Evolutionary conservation across 2,888 invertebrate genomes (phyloP), one percentile per base, ranked within the genome.

Genomic region (Blastobasis adustella): DNA sequence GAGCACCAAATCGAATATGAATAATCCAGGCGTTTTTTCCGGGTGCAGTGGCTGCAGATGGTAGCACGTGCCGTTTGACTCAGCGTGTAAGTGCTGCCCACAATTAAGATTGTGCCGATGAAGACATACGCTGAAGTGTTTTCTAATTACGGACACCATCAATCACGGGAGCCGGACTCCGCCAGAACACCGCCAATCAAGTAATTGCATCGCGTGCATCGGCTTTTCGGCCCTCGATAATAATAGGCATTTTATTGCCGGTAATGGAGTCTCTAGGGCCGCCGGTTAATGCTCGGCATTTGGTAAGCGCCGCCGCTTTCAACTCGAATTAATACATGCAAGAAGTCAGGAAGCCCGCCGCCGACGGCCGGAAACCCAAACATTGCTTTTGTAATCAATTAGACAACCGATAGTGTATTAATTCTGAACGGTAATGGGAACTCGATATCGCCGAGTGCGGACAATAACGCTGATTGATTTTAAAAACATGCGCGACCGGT

Each of bases 131-230:
- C 79, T 87, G 84, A 86, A 88, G 88, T 87, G 87, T 86, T 85
- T 88, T 87, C 88, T 88, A 88, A 88, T 88, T 87, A 87, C 81
- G 85, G 79, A 76, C 82, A 71, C 82, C 82, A 88, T 88, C 84
- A 85, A 88, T 88, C 88, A 84, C 82, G 71, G 71, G 76, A 74
- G 67, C 73, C 69, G 66, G 6, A 10, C 42, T 42, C n/a, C 9
- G 65, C 82, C 87, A 85, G 86, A 85, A 79, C 84, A 82, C 82
- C 80, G 79, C 85, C 86, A 88, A 87, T 88, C 87, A 88, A 84
- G 85, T 87, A 85, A 88, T 87, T 88, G 87, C 87, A 87, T 88
- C 85, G 87, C 87, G 87, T 88, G 87, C 87, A 87, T 86, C 84
- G 81, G 82, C 80, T 85, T 87, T 88, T 87, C 81, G 85, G 81